phyloP scores from a whole-genome alignment of 2,888 invertebrate species.

The Spisula subtruncata region DNA sequence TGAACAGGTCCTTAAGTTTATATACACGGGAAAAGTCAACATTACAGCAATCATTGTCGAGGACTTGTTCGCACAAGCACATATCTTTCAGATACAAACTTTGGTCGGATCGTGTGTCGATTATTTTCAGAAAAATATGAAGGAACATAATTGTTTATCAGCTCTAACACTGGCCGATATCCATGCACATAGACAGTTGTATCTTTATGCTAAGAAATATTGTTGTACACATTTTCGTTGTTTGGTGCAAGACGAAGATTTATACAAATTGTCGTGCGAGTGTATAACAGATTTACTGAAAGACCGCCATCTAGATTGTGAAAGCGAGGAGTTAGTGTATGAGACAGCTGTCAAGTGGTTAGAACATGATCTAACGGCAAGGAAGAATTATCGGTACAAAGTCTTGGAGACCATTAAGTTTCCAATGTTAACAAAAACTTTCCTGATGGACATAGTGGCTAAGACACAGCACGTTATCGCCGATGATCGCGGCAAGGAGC shows the following conservation, averaged over 20 bases:
- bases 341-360: conserved; percentile 82
- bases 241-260: conserved; percentile 81
- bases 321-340: conserved; percentile 81
- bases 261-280: conserved; percentile 79
- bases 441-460: conserved; percentile 79
- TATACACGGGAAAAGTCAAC: conserved; percentile 82
- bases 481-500: conserved; percentile 80
- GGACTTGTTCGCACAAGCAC: conserved; percentile 83
- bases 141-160: conserved; percentile 82
- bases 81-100: conserved; percentile 82
- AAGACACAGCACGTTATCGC: conserved; percentile 75
- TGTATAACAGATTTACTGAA: conserved; percentile 81
- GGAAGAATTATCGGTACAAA: conserved; percentile 72
- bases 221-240: conserved; percentile 81
- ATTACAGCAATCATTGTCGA: conserved; percentile 79
- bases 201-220: conserved; percentile 79
- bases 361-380: conserved; percentile 74
- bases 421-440: conserved; percentile 80
- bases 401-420: conserved; percentile 83
- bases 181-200: conserved; percentile 82
- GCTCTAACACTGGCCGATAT: conserved; percentile 83
- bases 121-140: conserved; percentile 82
- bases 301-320: conserved; percentile 80
- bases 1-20: conserved; percentile 81
- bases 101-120: conserved; percentile 79